A percentile compares a stretch with the other conserved stretches of the same genome.
Conservation (phyloP, 2,113 vertebrate genomes). For the Odobenus rosmarus region DNA sequence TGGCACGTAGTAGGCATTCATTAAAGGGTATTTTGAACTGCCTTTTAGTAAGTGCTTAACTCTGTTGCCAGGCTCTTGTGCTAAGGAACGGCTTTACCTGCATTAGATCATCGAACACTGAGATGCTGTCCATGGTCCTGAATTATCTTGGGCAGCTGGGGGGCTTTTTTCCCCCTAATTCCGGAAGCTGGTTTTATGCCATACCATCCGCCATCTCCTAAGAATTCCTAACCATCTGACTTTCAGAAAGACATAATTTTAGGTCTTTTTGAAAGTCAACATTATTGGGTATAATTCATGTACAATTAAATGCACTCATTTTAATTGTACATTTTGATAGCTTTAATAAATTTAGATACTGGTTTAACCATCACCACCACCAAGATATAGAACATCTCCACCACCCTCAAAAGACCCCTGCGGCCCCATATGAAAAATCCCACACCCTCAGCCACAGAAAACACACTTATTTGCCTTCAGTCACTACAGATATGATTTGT, state of each 20-base stretch:
- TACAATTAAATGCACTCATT: background rate
- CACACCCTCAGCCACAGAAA: background rate
- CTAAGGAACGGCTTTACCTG: background rate
- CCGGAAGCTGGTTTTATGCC: background rate
- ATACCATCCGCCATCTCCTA: background rate
- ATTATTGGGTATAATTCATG: background rate
- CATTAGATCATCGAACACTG: too few species aligned
- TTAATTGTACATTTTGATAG: background rate
- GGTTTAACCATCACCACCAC: background rate
- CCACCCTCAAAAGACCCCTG: background rate
- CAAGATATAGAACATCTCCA: background rate
- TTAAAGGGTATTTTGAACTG: constrained; percentile 26
- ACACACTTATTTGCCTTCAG: background rate
- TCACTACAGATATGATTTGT: background rate
- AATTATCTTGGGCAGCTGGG: background rate
- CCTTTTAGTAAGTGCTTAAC: background rate
- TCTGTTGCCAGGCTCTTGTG: background rate
- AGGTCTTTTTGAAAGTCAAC: background rate
- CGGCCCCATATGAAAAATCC: background rate
- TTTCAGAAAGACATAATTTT: constrained; percentile 31
- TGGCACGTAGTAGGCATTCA: constrained; percentile 65
- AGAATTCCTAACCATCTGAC: constrained; percentile 39
- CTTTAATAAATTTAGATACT: background rate
- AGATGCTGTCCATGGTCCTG: constrained; percentile 5
- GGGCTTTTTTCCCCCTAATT: background rate